These are phyloP conservation scores for Drosophila lacteicornis DNA, from an alignment of 1,140 invertebrate genomes.

Conservation along the genomic window DNA sequence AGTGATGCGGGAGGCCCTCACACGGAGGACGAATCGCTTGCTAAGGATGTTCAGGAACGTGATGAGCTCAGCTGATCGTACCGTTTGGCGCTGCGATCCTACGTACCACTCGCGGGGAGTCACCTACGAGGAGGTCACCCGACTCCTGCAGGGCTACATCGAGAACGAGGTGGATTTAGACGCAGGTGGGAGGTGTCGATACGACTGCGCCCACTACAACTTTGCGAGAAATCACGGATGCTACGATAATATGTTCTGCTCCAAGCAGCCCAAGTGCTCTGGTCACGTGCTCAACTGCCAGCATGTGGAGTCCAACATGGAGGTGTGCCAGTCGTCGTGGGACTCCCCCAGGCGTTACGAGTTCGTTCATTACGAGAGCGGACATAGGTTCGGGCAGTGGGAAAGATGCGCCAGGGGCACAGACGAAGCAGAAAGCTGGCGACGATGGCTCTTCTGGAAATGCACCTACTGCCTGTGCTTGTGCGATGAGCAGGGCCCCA, in stretches of 20 bases:
- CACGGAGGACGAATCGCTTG: neutral
- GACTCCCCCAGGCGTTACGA: slow-evolving; percentile 89
- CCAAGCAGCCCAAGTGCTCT: slow-evolving; percentile 88
- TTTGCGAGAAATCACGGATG: slow-evolving; percentile 89
- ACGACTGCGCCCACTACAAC: slow-evolving; percentile 91
- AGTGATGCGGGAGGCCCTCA: neutral
- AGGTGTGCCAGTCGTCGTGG: slow-evolving; percentile 89
- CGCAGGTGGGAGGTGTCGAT: slow-evolving; percentile 89
- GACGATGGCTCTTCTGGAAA: slow-evolving; percentile 90
- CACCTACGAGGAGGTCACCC: slow-evolving; percentile 91
- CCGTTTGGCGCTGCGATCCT: slow-evolving; percentile 92
- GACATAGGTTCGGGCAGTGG: slow-evolving; percentile 87
- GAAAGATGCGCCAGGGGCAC: slow-evolving; percentile 86
- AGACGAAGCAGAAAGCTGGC: slow-evolving; percentile 92
- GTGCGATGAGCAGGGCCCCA: slow-evolving; percentile 90
- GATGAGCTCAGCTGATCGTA: slow-evolving; percentile 86
- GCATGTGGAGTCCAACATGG: slow-evolving; percentile 93
- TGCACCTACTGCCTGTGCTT: slow-evolving; percentile 95
- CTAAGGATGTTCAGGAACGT: neutral
- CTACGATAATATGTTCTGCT: slow-evolving; percentile 89
- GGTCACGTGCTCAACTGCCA: slow-evolving; percentile 91
- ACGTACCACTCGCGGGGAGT: slow-evolving; percentile 81
- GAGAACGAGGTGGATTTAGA: slow-evolving; percentile 96
- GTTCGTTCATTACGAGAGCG: slow-evolving; percentile 93
- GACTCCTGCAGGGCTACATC: slow-evolving; percentile 93